Base-by-base conservation (phyloP, 2,888 invertebrate species). In the Creontiades dilutus region DNA sequence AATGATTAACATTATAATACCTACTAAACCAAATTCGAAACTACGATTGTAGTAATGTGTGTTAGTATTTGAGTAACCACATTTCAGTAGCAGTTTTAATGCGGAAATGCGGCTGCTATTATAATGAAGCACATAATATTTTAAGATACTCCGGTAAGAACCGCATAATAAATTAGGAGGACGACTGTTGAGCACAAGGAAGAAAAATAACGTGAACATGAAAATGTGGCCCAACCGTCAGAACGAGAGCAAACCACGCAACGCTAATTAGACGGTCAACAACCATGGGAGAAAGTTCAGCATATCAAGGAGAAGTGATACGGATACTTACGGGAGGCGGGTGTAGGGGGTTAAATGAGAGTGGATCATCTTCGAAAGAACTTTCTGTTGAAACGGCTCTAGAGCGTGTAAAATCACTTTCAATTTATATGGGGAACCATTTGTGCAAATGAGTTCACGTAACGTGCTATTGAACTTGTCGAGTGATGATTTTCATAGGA, bases 381-480 rank as follows among this genome's bases (percentile, higher is more conserved):
- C 52, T 82, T 82, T 82, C 82, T 48, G 82, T 14, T 52, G 52
- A 82, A 52, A 52, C 47, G 82, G 52, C 47, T 27, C 19, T 52
- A 7, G 23, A 47, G 47, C 86, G 76, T 86, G 76, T 75, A 86
- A 86, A 86, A 37, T 75, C 68, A 47, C 86, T 86, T 86, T 86
- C 86, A 86, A 86, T 86, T 48, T 86, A 19, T 75, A 46, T 86
- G 46, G 47, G 19, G 28, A 47, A 47, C 75, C 75, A 86, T 86
- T 75, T 75, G n/a, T 37, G 23, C 47, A n/a, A 68, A 86, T 86
- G 86, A 75, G 68, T 19, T 68, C 86, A 46, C 75, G 75, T 86
- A 86, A 86, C 86, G 55, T 28, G 55, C 61, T 27, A 52, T 47
- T 78, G 47, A 47, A 78, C 78, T 78, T 46, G 46, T 5, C 11